Conservation (phyloP, 2,113 vertebrate genomes). For the Oncorhynchus kisutch region DNA sequence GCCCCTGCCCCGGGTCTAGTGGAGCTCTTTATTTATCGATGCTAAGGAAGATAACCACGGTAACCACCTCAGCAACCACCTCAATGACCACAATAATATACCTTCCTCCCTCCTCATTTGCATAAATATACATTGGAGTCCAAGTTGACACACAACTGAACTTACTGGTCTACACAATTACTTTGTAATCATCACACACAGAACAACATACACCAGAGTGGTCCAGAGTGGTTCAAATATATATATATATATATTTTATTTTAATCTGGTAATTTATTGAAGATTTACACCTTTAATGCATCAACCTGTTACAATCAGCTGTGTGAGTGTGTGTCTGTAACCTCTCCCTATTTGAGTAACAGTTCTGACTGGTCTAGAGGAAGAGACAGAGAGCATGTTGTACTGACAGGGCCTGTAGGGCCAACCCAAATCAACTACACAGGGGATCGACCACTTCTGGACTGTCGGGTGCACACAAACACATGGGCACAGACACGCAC, state of each 20-base stretch:
- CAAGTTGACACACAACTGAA: neutral
- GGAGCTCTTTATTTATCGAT: constrained; percentile 56
- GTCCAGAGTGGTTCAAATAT: too few relatives aligned
- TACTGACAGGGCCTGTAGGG: constrained; percentile 74
- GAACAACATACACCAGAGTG: too few relatives aligned
- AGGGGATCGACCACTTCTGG: constrained; percentile 67
- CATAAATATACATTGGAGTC: neutral
- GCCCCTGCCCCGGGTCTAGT: constrained; percentile 49
- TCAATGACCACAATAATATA: neutral
- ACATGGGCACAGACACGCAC: constrained; percentile 19
- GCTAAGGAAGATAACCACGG: constrained; percentile 49
- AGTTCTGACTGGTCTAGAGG: constrained; percentile 38
- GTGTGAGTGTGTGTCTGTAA: constrained; percentile 14
- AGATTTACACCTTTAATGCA: too few relatives aligned
- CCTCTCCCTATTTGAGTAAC: constrained; percentile 15
- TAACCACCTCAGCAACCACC: neutral
- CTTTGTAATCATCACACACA: neutral
- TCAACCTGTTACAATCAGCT: neutral
- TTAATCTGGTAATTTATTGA: too few relatives aligned
- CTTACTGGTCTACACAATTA: constrained; percentile 7
- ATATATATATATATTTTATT: too few relatives aligned
- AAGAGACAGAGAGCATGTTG: constrained; percentile 72
- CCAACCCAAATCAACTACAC: constrained; percentile 70
- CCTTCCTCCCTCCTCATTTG: neutral
- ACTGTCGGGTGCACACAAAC: constrained; percentile 71